Evolutionary conservation across 2,113 vertebrate genomes (phyloP), one percentile per base, ranked within the genome.

Genomic region (Gnathonemus longibarbis): DNA sequence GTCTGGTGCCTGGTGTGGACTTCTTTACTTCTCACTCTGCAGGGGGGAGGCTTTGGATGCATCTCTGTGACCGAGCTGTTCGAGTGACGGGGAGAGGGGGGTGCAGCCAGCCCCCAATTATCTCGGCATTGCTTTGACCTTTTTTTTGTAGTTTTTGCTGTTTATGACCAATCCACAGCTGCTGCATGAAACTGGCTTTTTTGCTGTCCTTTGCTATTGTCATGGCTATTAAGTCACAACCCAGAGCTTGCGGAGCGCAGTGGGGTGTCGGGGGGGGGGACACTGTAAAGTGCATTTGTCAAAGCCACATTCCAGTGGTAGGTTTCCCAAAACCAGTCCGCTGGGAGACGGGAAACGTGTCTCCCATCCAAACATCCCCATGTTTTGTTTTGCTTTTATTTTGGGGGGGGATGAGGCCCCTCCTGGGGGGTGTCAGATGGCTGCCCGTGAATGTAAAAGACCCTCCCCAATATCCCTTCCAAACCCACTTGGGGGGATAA

Each of bases 381-480:
- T n/a, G 80, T 24, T 46, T 46, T 84, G 39, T 84, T 45, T 84
- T 84, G 87, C 1, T 46, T 74, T 35, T 9, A 5, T 21, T 88
- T 46, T 74, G 3, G 15, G 7, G 31, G 4, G 6, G 39, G 39
- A 0, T 48, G 45, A 6, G 50, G 83, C 19, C n/a, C 9, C 77
- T 86, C 31, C 52, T 15, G 39, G 88, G 39, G 88, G 74, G 66
- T 66, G 24, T 56, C 42, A 35, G 48, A 70, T 85, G 80, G 52
- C 21, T 84, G 45, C 80, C 48, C 11, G 3, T 53, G 90, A 70
- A 88, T 86, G 88, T 35, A 70, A 84, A 88, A 84, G 77, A 31
- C 7, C 45, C n/a, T 6, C 9, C 3, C n/a, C 80, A 39, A 21
- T 66, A 10, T 27, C n/a, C 58, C 9, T 56, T 66, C 77, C 66